Base-by-base conservation (phyloP, 2,888 invertebrate species). In the Chirona hameri region DNA sequence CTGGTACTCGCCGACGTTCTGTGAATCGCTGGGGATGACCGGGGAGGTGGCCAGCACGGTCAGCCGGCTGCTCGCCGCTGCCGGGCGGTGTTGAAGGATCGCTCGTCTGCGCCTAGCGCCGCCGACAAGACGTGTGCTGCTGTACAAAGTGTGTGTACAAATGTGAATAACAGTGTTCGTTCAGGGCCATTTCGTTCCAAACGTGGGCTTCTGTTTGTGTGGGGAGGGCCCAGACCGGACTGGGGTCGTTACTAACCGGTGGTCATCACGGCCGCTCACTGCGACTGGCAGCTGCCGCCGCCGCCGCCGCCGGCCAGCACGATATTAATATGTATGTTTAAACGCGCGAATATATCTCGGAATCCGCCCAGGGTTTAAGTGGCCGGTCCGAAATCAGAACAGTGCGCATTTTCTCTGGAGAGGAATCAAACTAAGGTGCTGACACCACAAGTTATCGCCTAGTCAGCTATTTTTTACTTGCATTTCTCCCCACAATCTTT, bases 111-210 rank as follows among this genome's bases (percentile, higher is more conserved):
- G 39, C 39, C 39, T 7, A 7, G 39, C 76, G 39, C 52, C 10
- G 52, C 52, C 12, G 12, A 52, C 15, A 12, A 12, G 52, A 18
- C 52, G 52, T 18, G 52, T 15, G 52, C 52, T 52, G 12, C 52
- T 76, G 76, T 76, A 76, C 76, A 76, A 76, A 76, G 46, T 9
- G 46, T 76, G 76, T 76, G 76, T 76, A 76, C 76, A 76, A 76
- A 76, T 76, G 76, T 76, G 14, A 76, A 76, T 76, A 46, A 76
- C 39, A 1, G 18, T 46, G 14, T 15, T 10, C 46, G 15, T 76
- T 18, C 24, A 27, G 39, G 76, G 14, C 27, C 27, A 29, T 72
- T 72, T 29, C 72, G 72, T 72, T 72, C 72, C 27, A 72, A 72
- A 72, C 72, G 72, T 29, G 4, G 24, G 52, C 52, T 72, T 31